phyloP scores from a whole-genome alignment of 2,888 invertebrate genomes.

The Julus scandinavius region DNA sequence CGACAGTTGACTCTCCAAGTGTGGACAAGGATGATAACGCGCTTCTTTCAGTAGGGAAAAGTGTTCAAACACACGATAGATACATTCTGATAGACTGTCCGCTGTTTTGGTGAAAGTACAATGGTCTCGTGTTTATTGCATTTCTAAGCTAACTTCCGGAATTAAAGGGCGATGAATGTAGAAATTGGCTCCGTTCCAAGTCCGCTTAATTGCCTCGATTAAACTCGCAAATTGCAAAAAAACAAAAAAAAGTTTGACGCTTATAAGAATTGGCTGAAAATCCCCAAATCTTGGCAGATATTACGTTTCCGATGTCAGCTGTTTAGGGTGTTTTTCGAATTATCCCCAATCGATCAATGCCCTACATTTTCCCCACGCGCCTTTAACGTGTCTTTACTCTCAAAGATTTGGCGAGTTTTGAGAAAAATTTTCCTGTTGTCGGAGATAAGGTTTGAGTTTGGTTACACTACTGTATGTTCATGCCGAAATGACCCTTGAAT shows the following conservation, averaged over 20 bases:
- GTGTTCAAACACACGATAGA: too few species aligned
- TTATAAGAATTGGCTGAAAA: neutral
- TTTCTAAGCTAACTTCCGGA: neutral
- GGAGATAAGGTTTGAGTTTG: neutral
- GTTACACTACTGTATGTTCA: neutral
- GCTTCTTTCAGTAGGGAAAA: too few species aligned
- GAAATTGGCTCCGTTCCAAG: slow-evolving; percentile 5
- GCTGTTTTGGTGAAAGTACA: neutral
- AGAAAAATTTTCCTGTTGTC: neutral
- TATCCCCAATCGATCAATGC: slow-evolving; percentile 14
- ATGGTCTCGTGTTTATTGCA: neutral
- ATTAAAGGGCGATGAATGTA: neutral
- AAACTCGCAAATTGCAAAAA: too few species aligned
- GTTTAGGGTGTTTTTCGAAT: neutral
- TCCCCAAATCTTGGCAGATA: neutral
- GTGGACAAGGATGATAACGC: too few species aligned
- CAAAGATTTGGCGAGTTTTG: neutral
- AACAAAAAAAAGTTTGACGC: too few species aligned
- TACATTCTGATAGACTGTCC: too few species aligned
- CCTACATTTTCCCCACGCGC: neutral
- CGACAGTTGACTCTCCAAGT: too few species aligned
- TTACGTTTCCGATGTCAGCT: neutral
- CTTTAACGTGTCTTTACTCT: neutral
- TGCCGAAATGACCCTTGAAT: neutral
- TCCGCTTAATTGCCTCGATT: neutral